phyloP scores from a whole-genome alignment of 2,113 vertebrate genomes.

The human (Homo sapiens) region GRCh38 chr2:123726001-123726500 shows the following conservation, averaged over 20 bases:
- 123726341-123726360: background rate
- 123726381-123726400: background rate
- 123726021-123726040: background rate
- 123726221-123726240: conserved; percentile 36
- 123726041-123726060: background rate
- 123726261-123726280: background rate
- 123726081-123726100: background rate
- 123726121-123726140: conserved; percentile 26
- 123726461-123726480: background rate
- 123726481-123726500: background rate
- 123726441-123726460: background rate
- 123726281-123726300: background rate
- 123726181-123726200: conserved; percentile 54
- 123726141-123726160: conserved; percentile 12
- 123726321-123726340: background rate
- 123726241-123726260: conserved; percentile 5
- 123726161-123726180: conserved; percentile 57
- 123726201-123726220: conserved; percentile 16
- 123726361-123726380: background rate
- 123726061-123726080: background rate
- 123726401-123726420: background rate
- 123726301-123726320: background rate
- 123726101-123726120: conserved; percentile 16
- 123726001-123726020: background rate
- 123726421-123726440: background rate